Evolutionary conservation across 2,113 vertebrate genomes (phyloP), one percentile per base, ranked within the genome.

Genomic region (Varanus salvator): DNA sequence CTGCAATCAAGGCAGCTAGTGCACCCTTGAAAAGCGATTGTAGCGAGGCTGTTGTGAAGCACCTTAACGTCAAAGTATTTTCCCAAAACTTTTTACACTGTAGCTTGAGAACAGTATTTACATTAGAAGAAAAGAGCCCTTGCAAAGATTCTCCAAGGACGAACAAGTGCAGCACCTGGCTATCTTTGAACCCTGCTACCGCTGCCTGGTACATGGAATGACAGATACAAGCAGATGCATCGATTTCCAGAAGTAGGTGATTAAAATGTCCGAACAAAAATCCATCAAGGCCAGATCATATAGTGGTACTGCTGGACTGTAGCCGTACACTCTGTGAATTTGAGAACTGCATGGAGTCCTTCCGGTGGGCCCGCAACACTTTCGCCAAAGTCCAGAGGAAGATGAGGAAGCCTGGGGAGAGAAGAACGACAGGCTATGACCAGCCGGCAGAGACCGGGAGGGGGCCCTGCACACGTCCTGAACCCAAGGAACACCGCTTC

Each of bases 321-420:
- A n/a, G n/a, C n/a, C n/a, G n/a, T n/a, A n/a, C n/a, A n/a, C n/a
- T n/a, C n/a, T n/a, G n/a, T n/a, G n/a, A n/a, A n/a, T n/a, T n/a
- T n/a, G n/a, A n/a, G n/a, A n/a, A 38, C 0, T 57, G 90, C 27
- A 96, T 95, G 21, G 93, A 92, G 12, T 34, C 25, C 0, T 93
- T 80, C 91, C 93, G 91, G 21, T n/a, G 96, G 0, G 94, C 93
- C 93, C 97, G 96, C 92, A 97, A 93, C 76, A 96, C 93, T 96
- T 97, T 96, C 87, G 95, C 95, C 96, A 97, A 97, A 94, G 97
- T 97, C 97, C 97, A 97, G 87, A 98, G 95, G 86, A 98, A 97
- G 94, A 97, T 97, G 87, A 98, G 94, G 87, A 98, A 96, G 57
- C 97, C 97, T 98, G 90, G 0, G 50, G 23, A 38, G 29, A 27